phyloP scores from a whole-genome alignment of 2,797 vertebrate species.

The Prunella strophiata region DNA sequence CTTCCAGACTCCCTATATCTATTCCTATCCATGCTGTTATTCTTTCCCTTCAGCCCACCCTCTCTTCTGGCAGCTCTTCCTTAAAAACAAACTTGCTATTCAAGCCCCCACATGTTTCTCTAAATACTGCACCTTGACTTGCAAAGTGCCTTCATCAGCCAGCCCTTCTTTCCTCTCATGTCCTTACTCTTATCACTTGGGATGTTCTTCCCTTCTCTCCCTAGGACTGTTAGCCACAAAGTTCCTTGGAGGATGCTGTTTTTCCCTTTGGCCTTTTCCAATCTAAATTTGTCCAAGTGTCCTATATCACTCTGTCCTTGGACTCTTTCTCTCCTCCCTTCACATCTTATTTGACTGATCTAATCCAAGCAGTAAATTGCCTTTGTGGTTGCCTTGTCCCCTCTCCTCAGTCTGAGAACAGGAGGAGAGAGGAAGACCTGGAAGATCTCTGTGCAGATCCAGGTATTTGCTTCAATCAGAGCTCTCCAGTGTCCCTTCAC shows the following conservation, averaged over 20 bases:
- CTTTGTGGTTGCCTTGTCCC: neutral
- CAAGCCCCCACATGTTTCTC: slow-evolving; percentile 4
- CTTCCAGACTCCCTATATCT: neutral
- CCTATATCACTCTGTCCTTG: neutral
- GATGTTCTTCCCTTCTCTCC: neutral
- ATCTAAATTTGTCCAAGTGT: slow-evolving; percentile 1
- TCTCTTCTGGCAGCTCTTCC: slow-evolving; percentile 36
- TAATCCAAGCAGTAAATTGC: neutral
- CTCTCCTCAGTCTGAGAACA: neutral
- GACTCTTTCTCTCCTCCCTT: neutral
- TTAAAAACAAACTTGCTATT: slow-evolving; percentile 7
- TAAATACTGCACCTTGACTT: slow-evolving; percentile 41
- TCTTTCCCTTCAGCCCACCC: slow-evolving; percentile 2
- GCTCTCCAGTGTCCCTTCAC: neutral
- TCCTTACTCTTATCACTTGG: neutral
- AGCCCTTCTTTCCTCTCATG: neutral
- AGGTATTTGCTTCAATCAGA: neutral
- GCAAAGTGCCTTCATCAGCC: neutral
- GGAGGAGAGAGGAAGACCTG: neutral
- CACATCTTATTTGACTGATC: neutral
- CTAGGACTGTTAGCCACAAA: neutral
- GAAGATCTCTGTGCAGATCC: neutral
- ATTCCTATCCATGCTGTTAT: slow-evolving; percentile 20
- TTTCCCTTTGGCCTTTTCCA: neutral
- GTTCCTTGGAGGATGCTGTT: neutral